Percentiles rank a stretch among this genome's conserved stretches.
These are phyloP conservation scores for Octonoba sinensis DNA, from an alignment of 2,888 invertebrate species.

Conservation along the genomic window DNA sequence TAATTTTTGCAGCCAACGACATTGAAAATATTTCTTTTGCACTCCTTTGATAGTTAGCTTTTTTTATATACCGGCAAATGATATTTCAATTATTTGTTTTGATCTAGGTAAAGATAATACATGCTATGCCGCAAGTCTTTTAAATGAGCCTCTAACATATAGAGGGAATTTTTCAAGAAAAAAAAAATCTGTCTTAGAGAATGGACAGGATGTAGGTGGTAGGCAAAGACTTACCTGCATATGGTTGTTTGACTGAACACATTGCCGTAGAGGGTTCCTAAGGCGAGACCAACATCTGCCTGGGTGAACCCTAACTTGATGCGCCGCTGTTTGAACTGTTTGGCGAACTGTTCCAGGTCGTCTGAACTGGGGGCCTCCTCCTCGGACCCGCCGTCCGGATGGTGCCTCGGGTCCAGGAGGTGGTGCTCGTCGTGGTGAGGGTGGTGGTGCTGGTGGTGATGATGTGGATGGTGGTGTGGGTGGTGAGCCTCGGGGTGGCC, in stretches of 20 bases:
- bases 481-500: constrained; percentile 71
- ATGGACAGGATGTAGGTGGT: constrained; percentile 52
- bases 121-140: too few species aligned
- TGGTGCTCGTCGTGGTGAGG: constrained; percentile 66
- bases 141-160: too few species aligned
- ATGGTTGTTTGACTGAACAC: constrained; percentile 99
- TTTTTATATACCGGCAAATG: too few species aligned
- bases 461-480: constrained; percentile 74
- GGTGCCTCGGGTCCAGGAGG: constrained; percentile 39
- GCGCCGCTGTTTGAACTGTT: constrained; percentile 98
- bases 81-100: too few species aligned
- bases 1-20: too few species aligned
- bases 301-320: constrained; percentile 99
- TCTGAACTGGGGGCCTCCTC: constrained; percentile 94
- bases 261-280: constrained; percentile 98
- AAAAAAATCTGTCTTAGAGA: too few species aligned
- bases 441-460: constrained; percentile 68
- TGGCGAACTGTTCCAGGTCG: constrained; percentile 98
- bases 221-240: constrained; percentile 81
- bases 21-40: too few species aligned
- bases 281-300: constrained; percentile 97
- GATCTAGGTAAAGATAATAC: too few species aligned
- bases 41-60: too few species aligned
- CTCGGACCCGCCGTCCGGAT: constrained; percentile 65
- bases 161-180: too few species aligned